Base-by-base conservation (phyloP, 2,888 invertebrate species). In the Yponomeuta malinellus region DNA sequence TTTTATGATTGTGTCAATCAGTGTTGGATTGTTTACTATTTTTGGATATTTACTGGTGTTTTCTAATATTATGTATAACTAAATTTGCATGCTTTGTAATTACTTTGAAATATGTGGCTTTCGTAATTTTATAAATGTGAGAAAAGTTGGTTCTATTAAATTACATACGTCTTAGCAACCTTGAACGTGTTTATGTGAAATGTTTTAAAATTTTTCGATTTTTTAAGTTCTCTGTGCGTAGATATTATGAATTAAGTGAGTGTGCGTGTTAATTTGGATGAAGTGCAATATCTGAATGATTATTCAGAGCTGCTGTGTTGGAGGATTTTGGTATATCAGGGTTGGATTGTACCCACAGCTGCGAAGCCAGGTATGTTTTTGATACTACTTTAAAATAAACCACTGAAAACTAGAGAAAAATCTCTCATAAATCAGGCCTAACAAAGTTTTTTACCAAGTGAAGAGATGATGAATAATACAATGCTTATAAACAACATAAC, bases 21-120 rank as follows among this genome's bases (percentile, higher is more conserved):
- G 29, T 48, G 78, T 76, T 74, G 76, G 87, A 88, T 90, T 91
- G 90, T 91, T 91, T 91, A 91, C 89, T 88, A 90, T 86, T 89
- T 88, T 83, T 78, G 84, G 83, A 31, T 69, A 23, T 29, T 52
- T 29, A 64, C 63, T 64, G 37, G 15, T 12, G 63, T 81, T 75
- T 65, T 31, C 65, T 65, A 65, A 29, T 65, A 29, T 6, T 65
- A 12, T 10, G 10, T 23, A 4, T 31, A 29, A 3, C 33, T 33
- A 4, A 65, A 12, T 65, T 29, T 59, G 31, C 12, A 31, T 65
- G 1, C 65, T 29, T 65, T 31, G 33, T 31, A 29, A 65, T 65
- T 65, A 65, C 52, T 15, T 15, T 12, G 15, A 59, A 12, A 59
- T 59, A 43, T 15, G 15, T 59, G 52, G 12, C 12, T 59, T 15